Evolutionary conservation across 2,113 vertebrate genomes (phyloP), one percentile per base, ranked within the genome.

Genomic region (Gavialis gangeticus): DNA sequence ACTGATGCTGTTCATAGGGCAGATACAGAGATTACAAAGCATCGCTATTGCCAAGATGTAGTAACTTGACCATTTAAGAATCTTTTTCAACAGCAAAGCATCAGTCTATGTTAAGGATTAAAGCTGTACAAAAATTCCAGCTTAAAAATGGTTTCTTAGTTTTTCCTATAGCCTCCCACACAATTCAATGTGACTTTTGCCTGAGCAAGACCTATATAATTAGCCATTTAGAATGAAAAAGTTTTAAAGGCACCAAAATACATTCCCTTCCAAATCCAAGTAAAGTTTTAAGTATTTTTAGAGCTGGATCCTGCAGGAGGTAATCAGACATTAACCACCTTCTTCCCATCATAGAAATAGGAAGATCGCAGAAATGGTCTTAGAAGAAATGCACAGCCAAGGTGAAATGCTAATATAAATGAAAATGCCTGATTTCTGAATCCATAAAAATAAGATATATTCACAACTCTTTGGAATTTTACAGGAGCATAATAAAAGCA

Each of bases 21-120:
- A 75, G 71, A 89, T 34, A 60, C 90, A 25, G 10, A 19, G 67
- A 64, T 89, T 67, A 84, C 55, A 64, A 96, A 95, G 55, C 56
- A 85, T 13, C 55, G 22, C 84, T 82, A 25, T 85, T 93, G 88
- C 69, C 64, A 83, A 92, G 57, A 87, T 92, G 85, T 93, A 96
- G 92, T 95, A 95, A 89, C 75, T 28, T 81, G 76, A 64, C 58
- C 64, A 71, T 93, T 66, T 95, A 13, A 75, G 27, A n/a, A 14
- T 56, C 66, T 76, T 90, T 84, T 85, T 58, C 2, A 1, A 1
- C 69, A 77, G 46, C 21, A 88, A 63, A 58, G 22, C 30, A 87
- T 60, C 59, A 18, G 18, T 37, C 13, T 12, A 19, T 24, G 21
- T 30, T 8, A 34, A n/a, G 37, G 24, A 79, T 62, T 30, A 71